Percentiles rank a stretch among this genome's conserved stretches.
phyloP scores from a whole-genome alignment of 1,140 invertebrate genomes.

The Euschistus heros region DNA sequence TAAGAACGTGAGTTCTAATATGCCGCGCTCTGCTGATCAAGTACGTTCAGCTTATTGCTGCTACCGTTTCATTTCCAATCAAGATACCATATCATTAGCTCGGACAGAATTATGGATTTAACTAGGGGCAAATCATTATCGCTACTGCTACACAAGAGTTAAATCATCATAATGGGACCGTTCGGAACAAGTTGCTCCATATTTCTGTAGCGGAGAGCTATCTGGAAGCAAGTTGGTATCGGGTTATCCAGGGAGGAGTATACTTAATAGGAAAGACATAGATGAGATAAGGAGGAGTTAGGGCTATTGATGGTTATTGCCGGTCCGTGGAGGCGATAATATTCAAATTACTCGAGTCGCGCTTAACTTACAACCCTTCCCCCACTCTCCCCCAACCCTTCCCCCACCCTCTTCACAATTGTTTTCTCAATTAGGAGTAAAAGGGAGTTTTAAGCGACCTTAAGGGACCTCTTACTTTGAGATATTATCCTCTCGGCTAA shows the following conservation, averaged over 20 bases:
- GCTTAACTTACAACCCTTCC: background rate
- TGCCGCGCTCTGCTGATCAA: no score
- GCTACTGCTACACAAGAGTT: no score
- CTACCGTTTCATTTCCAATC: no score
- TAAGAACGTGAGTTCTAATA: no score
- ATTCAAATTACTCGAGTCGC: background rate
- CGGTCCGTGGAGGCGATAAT: conserved; percentile 7
- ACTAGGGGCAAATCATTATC: no score
- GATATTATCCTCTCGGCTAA: background rate
- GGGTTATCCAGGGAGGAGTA: background rate
- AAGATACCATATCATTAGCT: no score
- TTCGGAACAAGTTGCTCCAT: background rate
- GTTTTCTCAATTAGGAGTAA: conserved; percentile 5
- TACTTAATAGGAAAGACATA: background rate
- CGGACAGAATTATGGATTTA: no score
- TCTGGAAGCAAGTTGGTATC: background rate
- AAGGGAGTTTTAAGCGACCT: conserved; percentile 2
- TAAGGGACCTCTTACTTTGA: background rate
- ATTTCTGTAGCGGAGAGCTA: background rate
- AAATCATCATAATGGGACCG: background rate
- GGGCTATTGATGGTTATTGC: conserved; percentile 5
- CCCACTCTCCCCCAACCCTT: background rate
- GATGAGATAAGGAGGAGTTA: background rate
- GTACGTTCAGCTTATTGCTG: no score
- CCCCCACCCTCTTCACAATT: background rate